Conservation (phyloP, 2,888 invertebrate species). For the Aplocera efformata region DNA sequence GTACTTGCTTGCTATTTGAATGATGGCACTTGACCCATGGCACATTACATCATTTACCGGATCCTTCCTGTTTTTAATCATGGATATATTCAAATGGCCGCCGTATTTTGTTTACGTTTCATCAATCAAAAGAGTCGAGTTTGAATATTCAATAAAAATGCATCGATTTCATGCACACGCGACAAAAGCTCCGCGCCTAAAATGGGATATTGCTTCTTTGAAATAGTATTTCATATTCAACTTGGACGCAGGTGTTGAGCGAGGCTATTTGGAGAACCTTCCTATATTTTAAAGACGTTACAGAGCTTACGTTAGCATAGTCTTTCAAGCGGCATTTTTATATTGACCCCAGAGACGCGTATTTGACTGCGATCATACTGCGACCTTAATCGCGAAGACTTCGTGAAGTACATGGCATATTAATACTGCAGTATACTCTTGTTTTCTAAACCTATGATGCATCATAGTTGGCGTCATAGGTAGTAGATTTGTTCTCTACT, state of each 20-base stretch:
- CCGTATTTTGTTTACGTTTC: conserved; percentile 11
- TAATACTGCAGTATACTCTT: too few species aligned
- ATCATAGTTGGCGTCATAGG: too few species aligned
- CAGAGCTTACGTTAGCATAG: too few species aligned
- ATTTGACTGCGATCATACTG: too few species aligned
- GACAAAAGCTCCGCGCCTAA: conserved; percentile 14
- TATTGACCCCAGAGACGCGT: too few species aligned
- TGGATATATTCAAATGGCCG: conserved; percentile 6
- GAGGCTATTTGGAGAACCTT: background rate
- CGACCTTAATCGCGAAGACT: too few species aligned
- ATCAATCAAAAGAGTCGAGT: conserved; percentile 15
- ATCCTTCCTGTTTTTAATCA: conserved; percentile 25
- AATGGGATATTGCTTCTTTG: conserved; percentile 19
- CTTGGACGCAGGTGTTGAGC: conserved; percentile 11
- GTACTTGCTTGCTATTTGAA: conserved; percentile 50
- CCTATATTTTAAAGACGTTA: too few species aligned
- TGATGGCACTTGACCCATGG: conserved; percentile 44
- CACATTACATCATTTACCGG: conserved; percentile 22
- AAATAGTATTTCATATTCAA: conserved; percentile 17
- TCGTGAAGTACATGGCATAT: too few species aligned
- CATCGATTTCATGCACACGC: conserved; percentile 16
- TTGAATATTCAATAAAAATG: conserved; percentile 18
- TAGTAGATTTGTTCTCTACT: too few species aligned
- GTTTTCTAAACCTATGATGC: too few species aligned
- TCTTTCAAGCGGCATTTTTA: too few species aligned